These are phyloP conservation scores for Oscheius sp. DNA, from an alignment of 1,140 invertebrate genomes.

Conservation along the genomic window DNA sequence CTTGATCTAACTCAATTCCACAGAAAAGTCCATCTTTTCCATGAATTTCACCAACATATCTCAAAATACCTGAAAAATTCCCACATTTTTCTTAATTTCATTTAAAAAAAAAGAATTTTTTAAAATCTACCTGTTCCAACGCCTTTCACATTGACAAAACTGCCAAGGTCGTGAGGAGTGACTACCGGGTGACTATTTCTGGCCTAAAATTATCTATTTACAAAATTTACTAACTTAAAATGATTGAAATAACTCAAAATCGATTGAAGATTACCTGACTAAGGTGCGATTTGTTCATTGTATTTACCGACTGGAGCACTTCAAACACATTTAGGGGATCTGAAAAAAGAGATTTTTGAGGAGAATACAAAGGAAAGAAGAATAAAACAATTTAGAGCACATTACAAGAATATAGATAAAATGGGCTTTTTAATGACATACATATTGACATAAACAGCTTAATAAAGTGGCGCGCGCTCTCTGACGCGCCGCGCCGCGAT, in stretches of 20 bases:
- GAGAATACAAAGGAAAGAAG: not conserved
- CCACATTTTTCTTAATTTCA: no score
- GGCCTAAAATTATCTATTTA: not conserved
- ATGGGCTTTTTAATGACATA: no score
- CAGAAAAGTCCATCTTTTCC: slow-evolving; percentile 53
- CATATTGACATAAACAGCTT: no score
- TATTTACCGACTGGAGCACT: not conserved
- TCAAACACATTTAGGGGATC: not conserved
- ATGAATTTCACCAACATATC: slow-evolving; percentile 48
- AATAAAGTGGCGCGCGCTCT: no score
- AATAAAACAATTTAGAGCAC: not conserved
- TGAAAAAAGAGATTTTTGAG: not conserved
- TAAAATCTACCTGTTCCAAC: slow-evolving; percentile 16
- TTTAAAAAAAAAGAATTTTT: not conserved
- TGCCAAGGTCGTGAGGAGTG: slow-evolving; percentile 24
- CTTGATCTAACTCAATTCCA: slow-evolving; percentile 49
- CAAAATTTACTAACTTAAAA: not conserved
- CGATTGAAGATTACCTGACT: no score
- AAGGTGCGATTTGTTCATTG: slow-evolving; percentile 3
- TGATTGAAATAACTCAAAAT: no score
- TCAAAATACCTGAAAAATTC: slow-evolving; percentile 38
- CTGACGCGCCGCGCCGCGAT: no score
- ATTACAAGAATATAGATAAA: not conserved
- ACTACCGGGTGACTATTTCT: slow-evolving; percentile 28
- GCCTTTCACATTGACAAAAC: slow-evolving; percentile 21